Percentiles rank a stretch among this genome's conserved stretches.
These are phyloP conservation scores for Exaiptasia diaphana DNA, from an alignment of 64 coral and sea anemone species.

Conservation along the genomic window DNA sequence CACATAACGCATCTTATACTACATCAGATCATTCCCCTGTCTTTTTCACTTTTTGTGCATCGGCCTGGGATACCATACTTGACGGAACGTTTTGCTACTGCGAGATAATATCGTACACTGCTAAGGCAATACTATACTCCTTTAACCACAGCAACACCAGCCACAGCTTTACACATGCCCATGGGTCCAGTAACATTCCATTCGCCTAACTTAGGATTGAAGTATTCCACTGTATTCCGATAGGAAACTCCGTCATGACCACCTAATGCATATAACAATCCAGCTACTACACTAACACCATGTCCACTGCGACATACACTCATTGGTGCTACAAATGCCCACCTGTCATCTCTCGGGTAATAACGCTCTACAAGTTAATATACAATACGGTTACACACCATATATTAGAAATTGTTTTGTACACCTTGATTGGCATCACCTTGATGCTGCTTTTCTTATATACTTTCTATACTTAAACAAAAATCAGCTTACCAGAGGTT, in stretches of 20 bases:
- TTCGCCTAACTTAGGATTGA: slow-evolving; percentile 73
- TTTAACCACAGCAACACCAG: slow-evolving; percentile 80
- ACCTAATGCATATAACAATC: slow-evolving; percentile 72
- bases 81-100: too few relatives aligned
- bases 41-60: too few relatives aligned
- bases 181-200: slow-evolving; percentile 74
- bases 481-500: too few relatives aligned
- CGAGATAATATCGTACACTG: too few relatives aligned
- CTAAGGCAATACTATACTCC: slow-evolving; percentile 9
- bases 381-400: too few relatives aligned
- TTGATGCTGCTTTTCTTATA: too few relatives aligned
- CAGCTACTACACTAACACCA: slow-evolving; percentile 74
- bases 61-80: too few relatives aligned
- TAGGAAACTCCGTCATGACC: slow-evolving; percentile 86
- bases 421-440: too few relatives aligned
- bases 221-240: slow-evolving; percentile 81
- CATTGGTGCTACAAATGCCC: slow-evolving; percentile 88
- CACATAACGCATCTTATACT: too few relatives aligned
- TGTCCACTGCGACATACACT: slow-evolving; percentile 87
- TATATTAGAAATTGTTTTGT: too few relatives aligned
- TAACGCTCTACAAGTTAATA: slow-evolving; percentile 61
- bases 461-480: too few relatives aligned
- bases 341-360: slow-evolving; percentile 81
- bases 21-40: too few relatives aligned
- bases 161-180: slow-evolving; percentile 84